phyloP scores from a whole-genome alignment of 2,113 vertebrate genomes.

The Lasiurus borealis region DNA sequence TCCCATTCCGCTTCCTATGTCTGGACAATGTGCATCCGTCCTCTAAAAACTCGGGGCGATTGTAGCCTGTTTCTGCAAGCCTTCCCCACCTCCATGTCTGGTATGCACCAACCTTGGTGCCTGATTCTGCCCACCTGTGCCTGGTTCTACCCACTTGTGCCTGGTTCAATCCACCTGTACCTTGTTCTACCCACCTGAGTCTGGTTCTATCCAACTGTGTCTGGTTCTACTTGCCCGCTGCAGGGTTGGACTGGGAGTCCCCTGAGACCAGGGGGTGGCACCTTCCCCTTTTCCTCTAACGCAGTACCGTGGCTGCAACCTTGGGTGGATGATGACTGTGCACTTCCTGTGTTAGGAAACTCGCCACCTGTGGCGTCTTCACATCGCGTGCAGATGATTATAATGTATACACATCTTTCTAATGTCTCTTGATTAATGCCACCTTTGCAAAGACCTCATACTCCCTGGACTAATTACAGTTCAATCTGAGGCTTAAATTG shows the following conservation, averaged over 20 bases:
- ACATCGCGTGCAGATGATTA: background rate
- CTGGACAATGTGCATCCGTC: background rate
- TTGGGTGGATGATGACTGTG: background rate
- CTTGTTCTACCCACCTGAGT: too few relatives aligned
- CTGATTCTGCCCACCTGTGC: too few relatives aligned
- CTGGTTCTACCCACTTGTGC: too few relatives aligned
- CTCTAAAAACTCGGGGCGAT: background rate
- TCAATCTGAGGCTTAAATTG: background rate
- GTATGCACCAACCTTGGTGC: background rate
- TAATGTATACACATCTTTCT: background rate
- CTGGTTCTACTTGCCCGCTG: background rate
- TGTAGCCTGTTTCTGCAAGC: background rate
- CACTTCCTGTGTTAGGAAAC: background rate
- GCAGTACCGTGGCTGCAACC: too few relatives aligned
- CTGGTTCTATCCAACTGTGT: too few relatives aligned
- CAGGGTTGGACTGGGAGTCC: rapidly evolving
- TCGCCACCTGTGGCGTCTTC: background rate
- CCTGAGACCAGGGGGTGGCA: background rate
- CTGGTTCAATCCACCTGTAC: too few relatives aligned
- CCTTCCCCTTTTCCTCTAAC: background rate
- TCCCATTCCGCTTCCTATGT: background rate
- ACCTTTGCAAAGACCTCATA: background rate
- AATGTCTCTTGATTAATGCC: background rate
- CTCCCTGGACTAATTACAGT: background rate
- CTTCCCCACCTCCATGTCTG: background rate